Conservation (phyloP, 1,140 invertebrate species). For the Proctacanthus coquilletti region DNA sequence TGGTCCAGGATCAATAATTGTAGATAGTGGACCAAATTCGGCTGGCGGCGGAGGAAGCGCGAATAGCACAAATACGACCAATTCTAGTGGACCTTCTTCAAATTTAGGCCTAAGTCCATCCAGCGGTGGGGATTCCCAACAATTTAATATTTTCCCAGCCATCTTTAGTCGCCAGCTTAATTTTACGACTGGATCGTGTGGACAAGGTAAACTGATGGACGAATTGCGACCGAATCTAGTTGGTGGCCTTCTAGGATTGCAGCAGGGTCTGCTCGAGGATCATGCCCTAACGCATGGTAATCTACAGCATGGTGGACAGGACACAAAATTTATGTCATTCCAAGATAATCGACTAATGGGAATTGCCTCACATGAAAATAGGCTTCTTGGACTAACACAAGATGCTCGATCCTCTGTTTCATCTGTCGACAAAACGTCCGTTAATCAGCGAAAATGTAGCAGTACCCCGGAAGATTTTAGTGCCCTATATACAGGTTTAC, state of each 20-base stretch:
- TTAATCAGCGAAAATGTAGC: constrained; percentile 54
- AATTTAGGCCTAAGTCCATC: constrained; percentile 39
- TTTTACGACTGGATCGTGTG: constrained; percentile 51
- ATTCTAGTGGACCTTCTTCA: constrained; percentile 25
- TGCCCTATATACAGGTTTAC: constrained; percentile 47
- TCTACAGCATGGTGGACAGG: constrained; percentile 26
- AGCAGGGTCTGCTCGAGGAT: constrained; percentile 55
- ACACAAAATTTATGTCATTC: constrained; percentile 32
- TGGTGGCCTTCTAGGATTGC: constrained; percentile 55
- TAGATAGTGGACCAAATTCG: constrained; percentile 18
- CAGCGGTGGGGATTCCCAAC: constrained; percentile 45
- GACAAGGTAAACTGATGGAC: constrained; percentile 51
- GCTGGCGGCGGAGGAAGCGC: constrained; percentile 30
- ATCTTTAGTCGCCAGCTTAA: constrained; percentile 75
- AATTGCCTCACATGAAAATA: constrained; percentile 29
- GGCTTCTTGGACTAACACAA: constrained; percentile 28
- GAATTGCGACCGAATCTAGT: constrained; percentile 65
- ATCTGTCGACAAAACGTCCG: constrained; percentile 32
- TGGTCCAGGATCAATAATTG: constrained; percentile 11
- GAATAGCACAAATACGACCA: constrained; percentile 25
- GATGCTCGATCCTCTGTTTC: constrained; percentile 29
- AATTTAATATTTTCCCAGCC: constrained; percentile 79
- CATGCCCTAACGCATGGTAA: constrained; percentile 44
- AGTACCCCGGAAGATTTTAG: constrained; percentile 69
- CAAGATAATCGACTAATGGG: constrained; percentile 36